These are phyloP conservation scores for Perognathus longimembris DNA, from an alignment of 2,113 vertebrate species.

Conservation along the genomic window DNA sequence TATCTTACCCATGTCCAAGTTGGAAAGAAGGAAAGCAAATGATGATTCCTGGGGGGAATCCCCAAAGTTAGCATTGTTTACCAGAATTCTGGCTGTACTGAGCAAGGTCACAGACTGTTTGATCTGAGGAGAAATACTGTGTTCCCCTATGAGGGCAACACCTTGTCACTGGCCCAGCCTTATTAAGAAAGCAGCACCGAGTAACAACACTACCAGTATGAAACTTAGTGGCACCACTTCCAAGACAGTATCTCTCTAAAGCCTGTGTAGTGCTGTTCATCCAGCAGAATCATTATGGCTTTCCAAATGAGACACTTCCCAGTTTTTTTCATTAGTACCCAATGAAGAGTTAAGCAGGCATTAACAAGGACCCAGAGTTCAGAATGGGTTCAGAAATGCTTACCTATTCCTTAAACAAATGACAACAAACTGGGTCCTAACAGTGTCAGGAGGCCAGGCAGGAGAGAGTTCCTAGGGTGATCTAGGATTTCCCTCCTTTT, in stretches of 20 bases:
- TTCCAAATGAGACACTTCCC: not conserved
- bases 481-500: not conserved
- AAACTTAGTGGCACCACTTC: not conserved
- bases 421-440: not conserved
- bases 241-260: not conserved
- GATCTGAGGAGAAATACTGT: not conserved
- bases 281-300: not conserved
- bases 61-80: not conserved
- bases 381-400: slow-evolving; percentile 17
- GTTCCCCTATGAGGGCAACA: not conserved
- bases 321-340: not conserved
- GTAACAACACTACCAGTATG: not conserved
- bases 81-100: not conserved
- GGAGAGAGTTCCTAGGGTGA: not conserved
- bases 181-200: not conserved
- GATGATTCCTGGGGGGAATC: not conserved
- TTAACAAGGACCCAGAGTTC: not conserved
- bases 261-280: not conserved
- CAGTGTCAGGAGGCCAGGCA: not conserved
- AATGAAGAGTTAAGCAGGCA: not conserved
- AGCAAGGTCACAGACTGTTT: not conserved
- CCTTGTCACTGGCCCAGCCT: not conserved
- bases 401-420: slow-evolving; percentile 10
- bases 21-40: not conserved
- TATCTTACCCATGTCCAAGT: not conserved